These are phyloP conservation scores for Callocephalon fimbriatum DNA, from an alignment of 2,113 vertebrate genomes.

Conservation along the genomic window DNA sequence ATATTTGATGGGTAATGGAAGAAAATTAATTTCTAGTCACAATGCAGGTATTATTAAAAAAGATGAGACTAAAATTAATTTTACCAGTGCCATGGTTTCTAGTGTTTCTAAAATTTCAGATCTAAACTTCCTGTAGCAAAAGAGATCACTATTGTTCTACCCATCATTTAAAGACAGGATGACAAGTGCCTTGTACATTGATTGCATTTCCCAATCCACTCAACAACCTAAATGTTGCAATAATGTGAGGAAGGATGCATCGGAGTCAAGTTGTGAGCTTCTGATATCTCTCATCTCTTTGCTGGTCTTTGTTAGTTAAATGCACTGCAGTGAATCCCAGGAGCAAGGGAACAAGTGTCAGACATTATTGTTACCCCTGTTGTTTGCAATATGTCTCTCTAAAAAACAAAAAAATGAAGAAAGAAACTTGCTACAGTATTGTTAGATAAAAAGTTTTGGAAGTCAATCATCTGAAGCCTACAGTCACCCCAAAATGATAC, in stretches of 20 bases:
- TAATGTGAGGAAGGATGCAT: neutral
- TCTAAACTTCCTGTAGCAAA: neutral
- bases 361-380: neutral
- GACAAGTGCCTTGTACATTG: neutral
- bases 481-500: neutral
- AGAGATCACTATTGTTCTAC: neutral
- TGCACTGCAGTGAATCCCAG: neutral
- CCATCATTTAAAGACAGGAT: neutral
- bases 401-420: neutral
- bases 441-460: neutral
- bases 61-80: constrained; percentile 8
- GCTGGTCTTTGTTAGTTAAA: neutral
- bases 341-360: neutral
- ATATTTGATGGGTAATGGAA: neutral
- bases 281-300: neutral
- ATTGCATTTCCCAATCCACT: neutral
- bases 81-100: neutral
- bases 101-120: neutral
- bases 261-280: neutral
- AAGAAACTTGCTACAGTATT: neutral
- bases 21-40: neutral
- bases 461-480: neutral
- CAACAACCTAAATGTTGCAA: neutral
- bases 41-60: neutral
- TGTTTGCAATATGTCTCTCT: neutral